phyloP scores from a whole-genome alignment of 2,888 invertebrate genomes.

The Noctua fimbriata region DNA sequence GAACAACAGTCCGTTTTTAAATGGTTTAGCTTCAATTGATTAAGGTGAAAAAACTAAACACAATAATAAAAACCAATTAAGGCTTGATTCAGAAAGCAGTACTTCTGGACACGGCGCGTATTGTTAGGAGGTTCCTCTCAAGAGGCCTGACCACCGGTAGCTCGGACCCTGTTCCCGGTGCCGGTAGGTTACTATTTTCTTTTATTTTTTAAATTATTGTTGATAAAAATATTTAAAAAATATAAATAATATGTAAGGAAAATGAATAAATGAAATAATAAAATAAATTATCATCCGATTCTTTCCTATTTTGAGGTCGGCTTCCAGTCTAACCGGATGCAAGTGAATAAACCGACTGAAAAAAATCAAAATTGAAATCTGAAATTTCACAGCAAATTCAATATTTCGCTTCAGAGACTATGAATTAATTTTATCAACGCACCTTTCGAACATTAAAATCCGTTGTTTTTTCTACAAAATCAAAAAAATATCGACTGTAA shows the following conservation, averaged over 20 bases:
- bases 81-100: too few species aligned
- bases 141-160: too few species aligned
- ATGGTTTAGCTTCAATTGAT: not conserved
- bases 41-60: not conserved
- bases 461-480: not conserved
- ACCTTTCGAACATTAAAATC: not conserved
- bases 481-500: not conserved
- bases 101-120: too few species aligned
- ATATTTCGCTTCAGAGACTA: not conserved
- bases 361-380: not conserved
- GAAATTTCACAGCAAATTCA: not conserved
- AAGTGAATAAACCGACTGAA: not conserved
- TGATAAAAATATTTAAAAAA: too few species aligned
- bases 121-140: too few species aligned
- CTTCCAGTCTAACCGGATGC: not conserved
- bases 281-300: not conserved
- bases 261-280: too few species aligned
- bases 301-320: not conserved
- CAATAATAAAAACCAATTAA: not conserved
- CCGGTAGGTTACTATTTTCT: too few species aligned
- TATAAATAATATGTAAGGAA: too few species aligned
- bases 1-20: not conserved
- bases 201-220: too few species aligned
- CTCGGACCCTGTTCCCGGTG: too few species aligned
- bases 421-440: not conserved